These are phyloP conservation scores for Apogon talboti DNA, from an alignment of 2,797 vertebrate species.

Conservation along the genomic window DNA sequence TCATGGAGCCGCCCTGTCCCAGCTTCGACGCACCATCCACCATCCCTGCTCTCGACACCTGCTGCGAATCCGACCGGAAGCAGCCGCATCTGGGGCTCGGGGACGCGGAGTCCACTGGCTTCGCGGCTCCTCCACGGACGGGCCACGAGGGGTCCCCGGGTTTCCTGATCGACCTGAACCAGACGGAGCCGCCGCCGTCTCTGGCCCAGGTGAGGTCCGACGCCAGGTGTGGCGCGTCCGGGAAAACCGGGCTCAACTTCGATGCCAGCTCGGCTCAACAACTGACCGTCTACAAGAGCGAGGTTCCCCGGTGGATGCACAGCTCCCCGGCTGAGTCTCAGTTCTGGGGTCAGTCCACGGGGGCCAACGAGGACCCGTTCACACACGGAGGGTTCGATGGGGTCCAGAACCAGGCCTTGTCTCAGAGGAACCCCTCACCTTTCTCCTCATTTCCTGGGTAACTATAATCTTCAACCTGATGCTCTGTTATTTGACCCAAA, in stretches of 20 bases:
- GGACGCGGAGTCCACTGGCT: slow-evolving; percentile 42
- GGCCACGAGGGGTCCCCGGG: slow-evolving; percentile 56
- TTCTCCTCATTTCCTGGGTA: slow-evolving; percentile 79
- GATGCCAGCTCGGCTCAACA: slow-evolving; percentile 52
- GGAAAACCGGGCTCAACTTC: slow-evolving; percentile 53
- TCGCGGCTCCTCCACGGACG: slow-evolving; percentile 33
- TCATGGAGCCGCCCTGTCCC: slow-evolving; percentile 61
- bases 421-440: slow-evolving; percentile 61
- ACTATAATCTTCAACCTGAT: too few species aligned
- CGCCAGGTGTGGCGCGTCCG: slow-evolving; percentile 48
- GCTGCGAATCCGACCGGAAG: slow-evolving; percentile 62
- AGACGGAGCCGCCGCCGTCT: slow-evolving; percentile 39
- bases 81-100: slow-evolving; percentile 45
- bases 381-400: slow-evolving; percentile 60
- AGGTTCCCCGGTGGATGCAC: slow-evolving; percentile 70
- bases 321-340: slow-evolving; percentile 56
- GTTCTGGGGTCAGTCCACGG: slow-evolving; percentile 75
- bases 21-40: slow-evolving; percentile 62
- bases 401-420: slow-evolving; percentile 58
- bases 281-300: slow-evolving; percentile 67
- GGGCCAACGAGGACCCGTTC: slow-evolving; percentile 62
- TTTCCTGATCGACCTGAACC: slow-evolving; percentile 72
- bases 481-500: neutral
- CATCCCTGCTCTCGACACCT: slow-evolving; percentile 52
- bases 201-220: slow-evolving; percentile 58